phyloP scores from a whole-genome alignment of 2,797 vertebrate species.

The Clarias laeviceps region DNA sequence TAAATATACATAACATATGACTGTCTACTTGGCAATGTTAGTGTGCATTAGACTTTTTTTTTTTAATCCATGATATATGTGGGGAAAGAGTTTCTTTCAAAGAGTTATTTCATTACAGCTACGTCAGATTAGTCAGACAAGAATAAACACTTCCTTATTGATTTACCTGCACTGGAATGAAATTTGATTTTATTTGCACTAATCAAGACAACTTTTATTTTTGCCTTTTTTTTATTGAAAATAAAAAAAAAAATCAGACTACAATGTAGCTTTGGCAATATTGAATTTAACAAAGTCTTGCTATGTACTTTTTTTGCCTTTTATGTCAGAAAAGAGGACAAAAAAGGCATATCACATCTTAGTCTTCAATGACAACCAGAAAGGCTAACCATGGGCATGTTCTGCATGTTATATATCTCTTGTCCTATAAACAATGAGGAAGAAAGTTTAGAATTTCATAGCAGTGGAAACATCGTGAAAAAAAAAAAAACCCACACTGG shows the following conservation, averaged over 20 bases:
- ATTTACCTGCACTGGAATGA: background rate
- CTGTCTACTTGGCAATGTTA: background rate
- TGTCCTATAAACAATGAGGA: background rate
- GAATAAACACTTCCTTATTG: background rate
- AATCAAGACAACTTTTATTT: constrained; percentile 45
- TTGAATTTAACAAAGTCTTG: constrained; percentile 3
- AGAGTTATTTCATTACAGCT: background rate
- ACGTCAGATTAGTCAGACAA: background rate
- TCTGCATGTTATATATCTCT: background rate
- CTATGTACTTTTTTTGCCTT: constrained; percentile 12
- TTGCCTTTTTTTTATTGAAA: background rate
- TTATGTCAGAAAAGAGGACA: background rate
- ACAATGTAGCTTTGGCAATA: background rate
- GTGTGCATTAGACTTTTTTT: background rate
- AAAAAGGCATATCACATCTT: background rate
- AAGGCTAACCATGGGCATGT: background rate
- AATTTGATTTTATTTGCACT: constrained; percentile 4
- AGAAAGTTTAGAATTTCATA: background rate
- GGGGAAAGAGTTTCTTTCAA: background rate
- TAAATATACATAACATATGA: background rate
- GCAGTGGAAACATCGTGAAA: background rate
- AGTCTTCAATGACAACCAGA: background rate
- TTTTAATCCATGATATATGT: background rate
- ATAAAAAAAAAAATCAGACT: constrained; percentile 61
- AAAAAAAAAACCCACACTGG: background rate